Evolutionary conservation across 2,113 vertebrate species (phyloP), one percentile per base, ranked within the genome.

Genomic region (Rana temporaria): DNA sequence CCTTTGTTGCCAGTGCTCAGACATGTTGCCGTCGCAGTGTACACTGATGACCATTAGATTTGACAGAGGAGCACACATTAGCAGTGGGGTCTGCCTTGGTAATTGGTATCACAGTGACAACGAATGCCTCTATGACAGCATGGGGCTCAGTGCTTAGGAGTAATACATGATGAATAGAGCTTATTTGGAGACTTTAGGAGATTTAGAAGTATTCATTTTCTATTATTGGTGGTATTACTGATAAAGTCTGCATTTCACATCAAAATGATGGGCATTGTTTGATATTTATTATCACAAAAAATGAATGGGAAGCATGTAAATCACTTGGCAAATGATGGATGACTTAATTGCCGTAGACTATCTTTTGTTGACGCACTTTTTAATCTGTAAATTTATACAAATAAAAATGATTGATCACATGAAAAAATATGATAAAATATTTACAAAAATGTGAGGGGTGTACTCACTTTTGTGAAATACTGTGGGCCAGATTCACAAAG

Each of bases 101-200:
- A 71, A 71, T 71, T 71, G 69, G 69, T 55, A 55, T 71, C 48
- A 71, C 69, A 26, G 48, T 71, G 69, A 71, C 69, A 71, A 26
- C 55, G 52, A 24, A 55, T 55, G 52, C 48, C 12, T 48, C 12
- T 48, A 52, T 71, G 53, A 24, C 68, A 71, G 26, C 68, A 53
- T 71, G 53, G 55, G 20, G 48, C 42, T 53, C 42, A 53, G 22
- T 8, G 7, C 22, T 55, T 71, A 32, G 22, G 17, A 71, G 38
- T 55, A 48, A 71, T 55, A 55, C 48, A 55, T 30, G 69, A 71
- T 48, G 53, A 70, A 71, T 71, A 48, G 15, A 6, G 48, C 52
- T 55, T 55, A 55, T 55, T 7, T 71, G 30, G 69, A 71, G 18
- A 17, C 68, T 56, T 26, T 30, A 30, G 26, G 26, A 30, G 26